These are phyloP conservation scores for Forbesichthys agassizii DNA, from an alignment of 2,113 vertebrate genomes.

Conservation along the genomic window DNA sequence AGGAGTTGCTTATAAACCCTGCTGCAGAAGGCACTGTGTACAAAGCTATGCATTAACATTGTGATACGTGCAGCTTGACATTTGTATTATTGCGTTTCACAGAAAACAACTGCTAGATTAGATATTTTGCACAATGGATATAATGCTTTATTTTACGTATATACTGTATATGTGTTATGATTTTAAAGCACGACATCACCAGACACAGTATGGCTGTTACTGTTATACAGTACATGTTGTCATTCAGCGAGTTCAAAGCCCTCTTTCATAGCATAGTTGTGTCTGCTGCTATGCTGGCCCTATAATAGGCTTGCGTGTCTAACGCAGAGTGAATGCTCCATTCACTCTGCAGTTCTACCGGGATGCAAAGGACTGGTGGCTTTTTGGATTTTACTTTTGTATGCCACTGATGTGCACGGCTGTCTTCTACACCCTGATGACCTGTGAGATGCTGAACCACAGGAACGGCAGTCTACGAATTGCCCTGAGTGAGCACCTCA, in stretches of 20 bases:
- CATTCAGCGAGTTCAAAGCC: too few relatives aligned
- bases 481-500: slow-evolving; percentile 95
- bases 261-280: neutral
- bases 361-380: slow-evolving; percentile 92
- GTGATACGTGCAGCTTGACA: too few relatives aligned
- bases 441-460: slow-evolving; percentile 93
- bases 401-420: slow-evolving; percentile 89
- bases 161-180: too few relatives aligned
- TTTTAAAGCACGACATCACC: too few relatives aligned
- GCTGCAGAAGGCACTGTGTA: neutral
- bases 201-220: too few relatives aligned
- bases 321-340: neutral
- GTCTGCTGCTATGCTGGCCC: neutral
- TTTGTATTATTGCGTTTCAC: too few relatives aligned
- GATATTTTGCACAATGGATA: too few relatives aligned
- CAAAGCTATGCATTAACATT: too few relatives aligned
- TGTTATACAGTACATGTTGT: too few relatives aligned
- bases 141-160: too few relatives aligned
- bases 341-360: slow-evolving; percentile 81
- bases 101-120: too few relatives aligned
- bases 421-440: slow-evolving; percentile 95
- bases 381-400: slow-evolving; percentile 97
- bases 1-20: neutral
- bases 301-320: neutral
- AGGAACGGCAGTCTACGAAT: slow-evolving; percentile 93